Conservation (phyloP, 2,888 invertebrate species). For the Melolontha melolontha region DNA sequence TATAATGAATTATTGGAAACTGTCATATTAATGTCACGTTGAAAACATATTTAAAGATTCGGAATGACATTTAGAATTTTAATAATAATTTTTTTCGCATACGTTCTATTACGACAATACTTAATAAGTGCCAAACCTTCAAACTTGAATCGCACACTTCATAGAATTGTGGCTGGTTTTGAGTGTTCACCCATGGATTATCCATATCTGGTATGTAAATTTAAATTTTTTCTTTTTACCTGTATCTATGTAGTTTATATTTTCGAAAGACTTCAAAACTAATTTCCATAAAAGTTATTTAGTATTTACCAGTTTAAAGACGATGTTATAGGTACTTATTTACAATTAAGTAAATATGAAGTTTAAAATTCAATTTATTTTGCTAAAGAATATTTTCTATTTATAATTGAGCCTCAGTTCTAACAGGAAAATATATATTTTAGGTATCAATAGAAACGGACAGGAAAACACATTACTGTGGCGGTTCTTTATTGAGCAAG, state of each 20-base stretch:
- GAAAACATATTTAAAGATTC: not conserved
- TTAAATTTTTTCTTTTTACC: not conserved
- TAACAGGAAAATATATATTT: not conserved
- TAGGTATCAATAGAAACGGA: constrained; percentile 19
- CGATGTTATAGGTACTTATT: too few relatives aligned
- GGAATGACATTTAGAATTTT: constrained; percentile 8
- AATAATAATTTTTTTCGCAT: not conserved
- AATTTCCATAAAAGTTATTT: too few relatives aligned
- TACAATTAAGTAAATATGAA: too few relatives aligned
- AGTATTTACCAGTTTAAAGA: too few relatives aligned
- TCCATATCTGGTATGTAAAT: constrained; percentile 10
- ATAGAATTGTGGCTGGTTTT: constrained; percentile 6
- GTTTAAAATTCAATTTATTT: too few relatives aligned
- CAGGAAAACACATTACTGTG: constrained; percentile 5
- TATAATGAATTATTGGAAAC: too few relatives aligned
- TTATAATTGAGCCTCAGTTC: too few relatives aligned
- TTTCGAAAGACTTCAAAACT: too few relatives aligned
- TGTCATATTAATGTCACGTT: too few relatives aligned
- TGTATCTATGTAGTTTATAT: too few relatives aligned
- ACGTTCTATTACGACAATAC: not conserved
- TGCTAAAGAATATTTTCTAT: too few relatives aligned
- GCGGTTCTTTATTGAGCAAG: constrained; percentile 2
- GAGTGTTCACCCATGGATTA: constrained; percentile 11
- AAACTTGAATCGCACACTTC: not conserved
- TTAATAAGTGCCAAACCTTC: constrained; percentile 14